Percentiles rank a stretch among this genome's conserved stretches.
These are phyloP conservation scores for Synodontis membranacea DNA, from an alignment of 2,113 vertebrate genomes.

Conservation along the genomic window DNA sequence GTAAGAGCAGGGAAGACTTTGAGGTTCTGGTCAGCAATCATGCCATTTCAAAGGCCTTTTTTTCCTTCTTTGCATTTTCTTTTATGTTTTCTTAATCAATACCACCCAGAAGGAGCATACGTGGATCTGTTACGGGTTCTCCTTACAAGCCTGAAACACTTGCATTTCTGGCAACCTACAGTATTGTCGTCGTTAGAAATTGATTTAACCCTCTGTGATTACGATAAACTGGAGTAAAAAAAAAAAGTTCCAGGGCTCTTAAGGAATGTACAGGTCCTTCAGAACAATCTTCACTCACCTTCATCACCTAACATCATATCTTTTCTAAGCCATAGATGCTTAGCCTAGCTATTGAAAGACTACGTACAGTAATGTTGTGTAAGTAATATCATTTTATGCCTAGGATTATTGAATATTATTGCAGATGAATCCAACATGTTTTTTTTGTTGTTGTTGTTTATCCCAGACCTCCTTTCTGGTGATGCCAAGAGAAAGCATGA, in stretches of 20 bases:
- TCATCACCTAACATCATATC: conserved; percentile 29
- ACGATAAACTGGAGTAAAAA: conserved; percentile 36
- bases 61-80: background rate
- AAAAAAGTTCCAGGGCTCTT: background rate
- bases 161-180: background rate
- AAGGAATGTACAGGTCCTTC: conserved; percentile 31
- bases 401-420: background rate
- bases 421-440: background rate
- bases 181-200: conserved; percentile 22
- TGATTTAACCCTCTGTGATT: conserved; percentile 21
- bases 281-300: conserved; percentile 34
- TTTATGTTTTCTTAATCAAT: conserved; percentile 15
- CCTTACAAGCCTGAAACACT: conserved; percentile 6
- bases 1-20: background rate
- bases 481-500: conserved; percentile 24
- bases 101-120: conserved; percentile 15
- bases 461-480: conserved; percentile 19
- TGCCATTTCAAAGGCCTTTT: background rate
- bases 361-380: background rate
- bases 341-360: background rate
- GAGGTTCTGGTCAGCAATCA: conserved; percentile 3
- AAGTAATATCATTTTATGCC: background rate
- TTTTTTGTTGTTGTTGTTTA: conserved; percentile 3
- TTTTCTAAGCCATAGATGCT: conserved; percentile 44
- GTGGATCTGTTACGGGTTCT: conserved; percentile 11